Evolutionary conservation across 1,140 invertebrate genomes (phyloP).

Genomic region (Aradophagus sp.): DNA sequence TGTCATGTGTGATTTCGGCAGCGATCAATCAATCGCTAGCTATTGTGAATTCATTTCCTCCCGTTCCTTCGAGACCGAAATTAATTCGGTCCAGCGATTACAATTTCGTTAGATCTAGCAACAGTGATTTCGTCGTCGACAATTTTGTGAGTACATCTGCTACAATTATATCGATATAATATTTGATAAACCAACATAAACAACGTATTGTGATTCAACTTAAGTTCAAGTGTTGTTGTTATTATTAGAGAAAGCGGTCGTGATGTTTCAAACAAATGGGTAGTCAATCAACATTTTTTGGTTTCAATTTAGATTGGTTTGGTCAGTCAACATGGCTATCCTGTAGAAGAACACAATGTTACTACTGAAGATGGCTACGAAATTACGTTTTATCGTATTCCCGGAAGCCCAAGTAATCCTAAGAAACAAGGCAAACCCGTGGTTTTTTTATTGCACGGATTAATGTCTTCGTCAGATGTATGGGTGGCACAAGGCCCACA

Average conservation of each 20-base stretch:
- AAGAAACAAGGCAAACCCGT: constrained; percentile 57
- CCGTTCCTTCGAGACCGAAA: too few relatives aligned
- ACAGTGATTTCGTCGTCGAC: too few relatives aligned
- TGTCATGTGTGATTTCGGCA: too few relatives aligned
- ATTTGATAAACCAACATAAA: too few relatives aligned
- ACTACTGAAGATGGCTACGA: constrained; percentile 75
- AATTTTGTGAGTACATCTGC: too few relatives aligned
- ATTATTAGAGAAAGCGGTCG: too few relatives aligned
- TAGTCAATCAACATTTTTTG: background rate
- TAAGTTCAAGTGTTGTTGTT: too few relatives aligned
- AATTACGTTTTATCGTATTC: constrained; percentile 73
- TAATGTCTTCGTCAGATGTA: constrained; percentile 71
- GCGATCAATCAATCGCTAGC: too few relatives aligned
- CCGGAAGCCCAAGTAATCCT: constrained; percentile 52
- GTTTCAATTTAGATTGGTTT: constrained; percentile 65
- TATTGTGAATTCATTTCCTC: too few relatives aligned
- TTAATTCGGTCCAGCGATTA: too few relatives aligned
- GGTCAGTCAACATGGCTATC: constrained; percentile 70
- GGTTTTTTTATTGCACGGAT: constrained; percentile 76
- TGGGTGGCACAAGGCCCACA: constrained; percentile 73
- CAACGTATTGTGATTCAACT: too few relatives aligned
- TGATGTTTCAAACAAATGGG: background rate
- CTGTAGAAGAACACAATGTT: constrained; percentile 71
- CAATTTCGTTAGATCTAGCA: too few relatives aligned
- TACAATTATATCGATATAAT: background rate